Base-by-base conservation (phyloP, 2,797 vertebrate species). In the Pseudochirops corinnae region DNA sequence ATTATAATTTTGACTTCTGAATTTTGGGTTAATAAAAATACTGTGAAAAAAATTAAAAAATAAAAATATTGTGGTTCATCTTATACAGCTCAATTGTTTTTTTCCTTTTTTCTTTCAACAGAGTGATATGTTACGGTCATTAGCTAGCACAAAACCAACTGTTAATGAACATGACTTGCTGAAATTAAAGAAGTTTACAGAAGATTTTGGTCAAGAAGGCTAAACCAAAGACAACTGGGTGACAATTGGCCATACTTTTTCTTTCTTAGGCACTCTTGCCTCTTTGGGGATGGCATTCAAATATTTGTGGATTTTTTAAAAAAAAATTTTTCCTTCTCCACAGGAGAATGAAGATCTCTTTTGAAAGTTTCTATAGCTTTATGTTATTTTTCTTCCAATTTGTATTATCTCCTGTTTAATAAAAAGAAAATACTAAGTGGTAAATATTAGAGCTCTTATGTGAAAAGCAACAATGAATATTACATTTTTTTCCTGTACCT, bases 141-240 rank as follows among this genome's bases (percentile, higher is more conserved):
- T 98, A 60, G 5, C 98, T 60, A 99, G 91, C 98, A 99, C 99
- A 82, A 99, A 99, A 97, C 99, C 99, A 95, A 99, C 99, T 39
- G 99, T 99, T 97, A 99, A 99, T 74, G 99, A 99, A 55, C 99
- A 99, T 91, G 99, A 99, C 98, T 98, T 99, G 98, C 98, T 99
- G 90, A 99, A 99, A 98, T 98, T 99, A 97, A 99, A 98, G 99
- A 99, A 99, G 98, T 99, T 99, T 99, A 99, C 99, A 98, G 99
- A 99, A 95, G 99, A 99, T 97, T 99, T 99, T 98, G 99, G 99
- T 98, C 99, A 99, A 98, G 99, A 99, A 98, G 99, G 99, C 98
- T 99, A 99, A 99, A 98, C 97, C 96, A 99, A 99, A 99, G 98
- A 98, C 97, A 96, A 31, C 96, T 90, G 97, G 98, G 98, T 98